Base-by-base conservation (phyloP, 2,113 vertebrate genomes). In the Cyprinus carpio region DNA sequence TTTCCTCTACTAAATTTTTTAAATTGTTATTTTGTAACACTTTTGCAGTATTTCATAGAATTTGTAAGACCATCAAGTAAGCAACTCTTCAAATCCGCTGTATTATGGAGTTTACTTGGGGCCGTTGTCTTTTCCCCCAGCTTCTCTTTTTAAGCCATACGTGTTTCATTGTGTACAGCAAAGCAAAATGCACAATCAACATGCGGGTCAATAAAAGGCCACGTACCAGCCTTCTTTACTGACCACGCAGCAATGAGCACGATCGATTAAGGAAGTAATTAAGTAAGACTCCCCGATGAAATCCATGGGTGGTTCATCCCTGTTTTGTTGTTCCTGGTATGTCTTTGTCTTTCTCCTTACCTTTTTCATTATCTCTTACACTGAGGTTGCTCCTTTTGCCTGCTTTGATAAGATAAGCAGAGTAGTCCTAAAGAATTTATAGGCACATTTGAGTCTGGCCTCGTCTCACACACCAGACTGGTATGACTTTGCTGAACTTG, bases 221-320 rank as follows among this genome's bases (percentile, higher is more conserved):
- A 80, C 43, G 80, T 85, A 92, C 88, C 90, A 90, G 87, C 87
- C 87, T 83, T 89, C 86, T 85, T 75, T 54, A 80, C 89, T 87
- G 90, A 91, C 90, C 80, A 78, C 85, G 85, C 89, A 90, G 64
- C 89, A 67, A 86, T 74, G 78, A 85, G 64, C 27, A 77, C 81
- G 87, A 92, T 94, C 85, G 88, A 92, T 90, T 85, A 71, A 90
- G 91, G 90, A 92, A 88, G 88, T 90, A 92, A 93, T 93, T 92
- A 93, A 92, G 89, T 82, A 89, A 87, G 87, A 87, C 77, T 88
- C 86, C 89, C 82, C 72, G 9, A 85, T 90, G 87, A 90, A n/a
- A 91, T 89, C 92, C 87, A 89, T 87, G 81, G 75, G 89, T 72
- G 75, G 88, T 87, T n/a, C 81, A 46, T 85, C 85, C 83, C 83